A percentile compares a stretch with the other conserved stretches of the same genome.
phyloP scores from a whole-genome alignment of 2,888 invertebrate genomes.

The Pomacea canaliculata region DNA sequence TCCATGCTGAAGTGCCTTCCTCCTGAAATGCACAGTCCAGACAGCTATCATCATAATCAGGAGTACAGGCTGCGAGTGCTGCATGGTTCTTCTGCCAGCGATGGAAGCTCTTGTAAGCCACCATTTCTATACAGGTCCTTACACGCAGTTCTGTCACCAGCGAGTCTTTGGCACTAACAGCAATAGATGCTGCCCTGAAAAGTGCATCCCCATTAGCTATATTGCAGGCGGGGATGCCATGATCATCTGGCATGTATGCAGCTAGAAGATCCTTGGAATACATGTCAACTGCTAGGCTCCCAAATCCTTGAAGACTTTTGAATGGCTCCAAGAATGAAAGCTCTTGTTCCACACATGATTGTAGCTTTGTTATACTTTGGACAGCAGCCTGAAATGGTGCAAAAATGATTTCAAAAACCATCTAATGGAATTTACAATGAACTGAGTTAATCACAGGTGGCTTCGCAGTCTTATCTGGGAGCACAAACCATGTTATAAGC shows the following conservation, averaged over 20 bases:
- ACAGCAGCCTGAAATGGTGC: constrained; percentile 13
- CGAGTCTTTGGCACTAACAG: constrained; percentile 18
- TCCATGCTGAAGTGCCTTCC: constrained; percentile 17
- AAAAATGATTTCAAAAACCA: too few species aligned
- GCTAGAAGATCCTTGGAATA: not conserved
- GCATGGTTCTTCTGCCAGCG: constrained; percentile 13
- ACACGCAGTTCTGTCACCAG: constrained; percentile 16
- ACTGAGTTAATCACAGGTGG: too few species aligned
- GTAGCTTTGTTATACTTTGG: constrained; percentile 7
- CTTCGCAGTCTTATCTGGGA: too few species aligned
- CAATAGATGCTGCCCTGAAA: constrained; percentile 18
- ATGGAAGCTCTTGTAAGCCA: constrained; percentile 12
- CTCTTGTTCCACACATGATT: constrained; percentile 17
- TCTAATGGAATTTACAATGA: too few species aligned
- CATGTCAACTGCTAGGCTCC: constrained; percentile 19
- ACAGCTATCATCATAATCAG: constrained; percentile 21
- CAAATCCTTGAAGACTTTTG: constrained; percentile 4
- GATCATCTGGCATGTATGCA: not conserved
- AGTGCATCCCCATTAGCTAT: constrained; percentile 5
- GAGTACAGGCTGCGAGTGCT: constrained; percentile 3
- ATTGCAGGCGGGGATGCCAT: constrained; percentile 7
- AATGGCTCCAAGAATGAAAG: constrained; percentile 13
- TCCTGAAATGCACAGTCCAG: constrained; percentile 15
- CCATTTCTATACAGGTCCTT: constrained; percentile 21
- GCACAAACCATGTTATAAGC: too few species aligned